A percentile compares a stretch with the other conserved stretches of the same genome.
Conservation (phyloP, 2,113 vertebrate genomes). For the Lethenteron camtschaticum region DNA sequence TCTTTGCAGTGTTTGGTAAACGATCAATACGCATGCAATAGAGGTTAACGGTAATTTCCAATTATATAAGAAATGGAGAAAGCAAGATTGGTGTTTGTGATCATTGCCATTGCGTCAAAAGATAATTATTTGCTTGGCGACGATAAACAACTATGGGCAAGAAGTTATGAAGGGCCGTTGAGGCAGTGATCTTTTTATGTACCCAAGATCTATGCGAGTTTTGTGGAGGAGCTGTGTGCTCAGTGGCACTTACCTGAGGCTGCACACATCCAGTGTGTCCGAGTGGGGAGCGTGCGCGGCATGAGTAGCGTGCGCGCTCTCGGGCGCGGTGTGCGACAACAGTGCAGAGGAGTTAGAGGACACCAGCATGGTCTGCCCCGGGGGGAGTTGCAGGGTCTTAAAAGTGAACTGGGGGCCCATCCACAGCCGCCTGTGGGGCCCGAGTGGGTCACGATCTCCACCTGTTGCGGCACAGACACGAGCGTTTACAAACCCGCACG, state of each 20-base stretch:
- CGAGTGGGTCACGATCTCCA: conserved; percentile 92
- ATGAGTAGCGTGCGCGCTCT: conserved; percentile 70
- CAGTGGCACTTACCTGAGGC: conserved; percentile 52
- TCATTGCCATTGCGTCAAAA: not conserved
- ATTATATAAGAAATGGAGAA: no score
- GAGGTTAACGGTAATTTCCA: no score
- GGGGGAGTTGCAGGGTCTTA: conserved; percentile 79
- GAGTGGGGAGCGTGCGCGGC: conserved; percentile 51
- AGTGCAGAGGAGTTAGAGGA: conserved; percentile 90
- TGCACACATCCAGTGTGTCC: conserved; percentile 80
- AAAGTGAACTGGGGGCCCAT: conserved; percentile 99
- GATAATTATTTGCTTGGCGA: not conserved
- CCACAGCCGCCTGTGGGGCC: conserved; percentile 80
- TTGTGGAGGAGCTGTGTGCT: not conserved
- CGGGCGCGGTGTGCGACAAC: conserved; percentile 67
- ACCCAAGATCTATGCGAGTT: no score
- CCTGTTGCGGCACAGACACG: conserved; percentile 23
- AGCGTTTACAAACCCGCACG: no score
- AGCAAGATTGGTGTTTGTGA: no score
- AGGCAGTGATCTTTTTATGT: no score
- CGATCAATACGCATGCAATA: no score
- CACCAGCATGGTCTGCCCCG: conserved; percentile 86
- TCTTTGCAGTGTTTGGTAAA: no score
- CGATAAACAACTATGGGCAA: not conserved
- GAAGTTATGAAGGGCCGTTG: not conserved